Evolutionary conservation across 2,797 vertebrate species (phyloP).

Genomic region (Eremophila alpestris): DNA sequence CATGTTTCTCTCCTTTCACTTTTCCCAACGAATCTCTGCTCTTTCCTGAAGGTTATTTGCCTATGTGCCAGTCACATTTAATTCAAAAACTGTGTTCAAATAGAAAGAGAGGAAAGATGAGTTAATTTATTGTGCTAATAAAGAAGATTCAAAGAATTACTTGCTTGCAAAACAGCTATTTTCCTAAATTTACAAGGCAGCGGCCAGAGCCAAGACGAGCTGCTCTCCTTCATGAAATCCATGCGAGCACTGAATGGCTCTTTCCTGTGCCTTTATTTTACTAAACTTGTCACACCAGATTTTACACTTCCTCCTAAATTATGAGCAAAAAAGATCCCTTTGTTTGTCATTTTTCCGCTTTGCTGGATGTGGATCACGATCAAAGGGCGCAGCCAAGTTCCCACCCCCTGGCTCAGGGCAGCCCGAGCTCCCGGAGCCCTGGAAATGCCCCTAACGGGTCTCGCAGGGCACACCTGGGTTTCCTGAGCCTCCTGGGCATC

Average conservation of each 20-base stretch:
- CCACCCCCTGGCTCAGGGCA: background rate
- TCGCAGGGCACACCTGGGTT: background rate
- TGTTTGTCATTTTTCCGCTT: conserved; percentile 56
- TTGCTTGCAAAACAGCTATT: background rate
- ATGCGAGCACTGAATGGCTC: background rate
- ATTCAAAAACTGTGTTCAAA: background rate
- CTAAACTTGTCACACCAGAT: conserved; percentile 60
- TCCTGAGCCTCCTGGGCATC: background rate
- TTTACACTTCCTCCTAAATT: conserved; percentile 57
- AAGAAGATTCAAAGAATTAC: background rate
- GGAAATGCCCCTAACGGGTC: background rate
- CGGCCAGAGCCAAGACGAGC: background rate
- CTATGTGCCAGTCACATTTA: accelerated
- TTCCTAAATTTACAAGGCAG: background rate
- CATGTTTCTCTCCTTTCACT: background rate
- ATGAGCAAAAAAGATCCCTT: conserved; percentile 52
- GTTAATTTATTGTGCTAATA: background rate
- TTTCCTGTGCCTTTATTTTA: conserved; percentile 41
- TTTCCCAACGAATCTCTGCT: background rate
- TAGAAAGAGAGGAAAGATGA: background rate
- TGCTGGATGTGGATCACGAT: background rate
- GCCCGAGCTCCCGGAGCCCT: background rate
- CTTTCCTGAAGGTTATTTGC: background rate
- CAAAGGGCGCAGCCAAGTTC: background rate
- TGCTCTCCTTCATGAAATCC: background rate